phyloP scores from a whole-genome alignment of 2,113 vertebrate species.

The Saccopteryx bilineata region DNA sequence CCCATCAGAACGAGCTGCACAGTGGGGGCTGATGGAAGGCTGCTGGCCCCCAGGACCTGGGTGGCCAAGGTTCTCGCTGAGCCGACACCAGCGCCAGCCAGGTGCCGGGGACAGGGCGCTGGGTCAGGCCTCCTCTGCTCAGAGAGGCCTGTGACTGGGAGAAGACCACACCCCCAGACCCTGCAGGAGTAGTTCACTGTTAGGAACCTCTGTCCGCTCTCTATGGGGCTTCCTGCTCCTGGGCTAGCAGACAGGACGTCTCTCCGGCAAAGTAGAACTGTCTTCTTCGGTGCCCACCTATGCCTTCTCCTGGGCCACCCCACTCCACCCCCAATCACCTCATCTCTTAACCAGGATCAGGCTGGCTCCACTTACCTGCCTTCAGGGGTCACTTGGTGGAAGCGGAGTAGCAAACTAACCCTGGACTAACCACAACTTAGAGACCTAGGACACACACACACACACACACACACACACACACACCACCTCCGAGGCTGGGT shows the following conservation, averaged over 20 bases:
- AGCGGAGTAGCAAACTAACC: background rate
- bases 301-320: background rate
- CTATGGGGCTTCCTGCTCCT: background rate
- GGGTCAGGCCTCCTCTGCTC: background rate
- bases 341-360: background rate
- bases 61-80: rapidly evolving
- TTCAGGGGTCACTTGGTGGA: background rate
- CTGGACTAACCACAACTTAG: too few species aligned
- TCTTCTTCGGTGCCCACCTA: rapidly evolving
- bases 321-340: rapidly evolving
- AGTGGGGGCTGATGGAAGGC: background rate
- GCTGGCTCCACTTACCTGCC: background rate
- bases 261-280: background rate
- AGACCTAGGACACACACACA: background rate
- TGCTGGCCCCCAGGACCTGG: rapidly evolving
- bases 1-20: rapidly evolving
- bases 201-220: background rate
- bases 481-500: too few species aligned
- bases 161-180: background rate
- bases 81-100: background rate
- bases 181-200: rapidly evolving
- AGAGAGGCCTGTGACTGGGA: background rate
- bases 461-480: too few species aligned
- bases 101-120: background rate
- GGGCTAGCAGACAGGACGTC: background rate